Percentiles rank a stretch among this genome's conserved stretches.
These are phyloP conservation scores for Lithobates sylvaticus DNA, from an alignment of 2,797 vertebrate species.

Conservation along the genomic window DNA sequence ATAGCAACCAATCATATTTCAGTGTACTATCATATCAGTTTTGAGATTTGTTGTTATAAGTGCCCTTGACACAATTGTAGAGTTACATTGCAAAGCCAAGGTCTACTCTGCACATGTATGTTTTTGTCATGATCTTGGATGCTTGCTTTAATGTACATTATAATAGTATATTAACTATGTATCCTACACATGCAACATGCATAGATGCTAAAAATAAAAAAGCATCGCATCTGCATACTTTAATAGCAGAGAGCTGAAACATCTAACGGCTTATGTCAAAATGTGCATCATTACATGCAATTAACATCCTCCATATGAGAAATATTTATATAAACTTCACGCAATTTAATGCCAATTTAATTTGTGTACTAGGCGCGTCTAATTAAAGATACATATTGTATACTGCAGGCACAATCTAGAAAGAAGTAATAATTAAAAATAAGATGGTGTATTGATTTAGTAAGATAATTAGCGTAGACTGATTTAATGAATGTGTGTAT, in stretches of 20 bases:
- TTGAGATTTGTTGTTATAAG: neutral
- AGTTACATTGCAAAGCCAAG: neutral
- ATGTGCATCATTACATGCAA: conserved; percentile 27
- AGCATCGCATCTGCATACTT: neutral
- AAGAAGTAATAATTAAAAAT: conserved; percentile 45
- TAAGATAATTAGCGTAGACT: conserved; percentile 30
- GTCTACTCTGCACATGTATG: neutral
- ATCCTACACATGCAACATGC: neutral
- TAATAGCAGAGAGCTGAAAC: neutral
- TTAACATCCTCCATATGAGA: conserved; percentile 4
- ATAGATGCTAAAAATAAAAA: neutral
- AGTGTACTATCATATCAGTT: no score
- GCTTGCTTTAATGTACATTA: neutral
- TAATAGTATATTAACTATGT: neutral
- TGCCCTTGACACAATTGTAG: neutral
- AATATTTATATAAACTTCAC: conserved; percentile 33
- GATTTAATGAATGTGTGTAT: conserved; percentile 20
- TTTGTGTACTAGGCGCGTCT: conserved; percentile 24
- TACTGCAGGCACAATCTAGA: neutral
- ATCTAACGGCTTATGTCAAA: neutral
- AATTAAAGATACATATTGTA: conserved; percentile 27
- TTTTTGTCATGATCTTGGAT: neutral
- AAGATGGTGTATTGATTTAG: conserved; percentile 37
- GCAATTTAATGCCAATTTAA: conserved; percentile 22
- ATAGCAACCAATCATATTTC: neutral